Evolutionary conservation across 1,140 invertebrate species (phyloP).

Genomic region (Penaeus vannamei): DNA sequence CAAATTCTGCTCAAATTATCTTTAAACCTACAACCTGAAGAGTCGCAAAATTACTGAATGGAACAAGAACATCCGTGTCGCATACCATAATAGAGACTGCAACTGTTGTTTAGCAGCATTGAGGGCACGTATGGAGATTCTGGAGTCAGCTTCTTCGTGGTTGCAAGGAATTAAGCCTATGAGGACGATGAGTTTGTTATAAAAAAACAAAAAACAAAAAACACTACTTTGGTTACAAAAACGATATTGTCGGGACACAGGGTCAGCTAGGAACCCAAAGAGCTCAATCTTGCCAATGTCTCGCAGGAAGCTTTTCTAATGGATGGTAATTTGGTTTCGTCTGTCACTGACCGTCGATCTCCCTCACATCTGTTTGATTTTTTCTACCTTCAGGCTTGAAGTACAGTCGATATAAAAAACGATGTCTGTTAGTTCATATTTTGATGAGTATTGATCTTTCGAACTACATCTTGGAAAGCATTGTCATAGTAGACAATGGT

Average conservation of each 20-base stretch:
- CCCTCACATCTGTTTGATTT: conserved; percentile 5
- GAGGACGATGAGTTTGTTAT: not conserved
- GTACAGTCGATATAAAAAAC: conserved; percentile 10
- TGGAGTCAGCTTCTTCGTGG: conserved; percentile 22
- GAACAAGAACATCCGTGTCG: conserved; percentile 31
- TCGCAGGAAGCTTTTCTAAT: conserved; percentile 29
- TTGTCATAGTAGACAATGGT: conserved; percentile 10
- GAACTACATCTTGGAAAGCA: not conserved
- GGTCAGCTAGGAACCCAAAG: conserved; percentile 29
- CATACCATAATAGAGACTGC: not conserved
- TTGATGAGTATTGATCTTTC: not conserved
- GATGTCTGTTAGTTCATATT: not conserved
- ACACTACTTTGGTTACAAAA: conserved; percentile 24
- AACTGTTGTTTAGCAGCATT: conserved; percentile 18
- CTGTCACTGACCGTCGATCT: conserved; percentile 13
- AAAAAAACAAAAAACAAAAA: conserved; percentile 6
- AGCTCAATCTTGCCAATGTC: conserved; percentile 18
- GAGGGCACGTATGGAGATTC: not conserved
- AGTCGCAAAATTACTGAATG: not conserved
- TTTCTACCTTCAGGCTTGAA: conserved; percentile 16
- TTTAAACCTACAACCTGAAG: conserved; percentile 13
- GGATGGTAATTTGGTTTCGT: conserved; percentile 2
- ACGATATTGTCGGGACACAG: conserved; percentile 23
- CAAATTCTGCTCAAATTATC: not conserved
- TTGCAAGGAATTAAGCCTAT: conserved; percentile 25